phyloP scores from a whole-genome alignment of 2,797 vertebrate species.

The Hypotaenidia okinawae region DNA sequence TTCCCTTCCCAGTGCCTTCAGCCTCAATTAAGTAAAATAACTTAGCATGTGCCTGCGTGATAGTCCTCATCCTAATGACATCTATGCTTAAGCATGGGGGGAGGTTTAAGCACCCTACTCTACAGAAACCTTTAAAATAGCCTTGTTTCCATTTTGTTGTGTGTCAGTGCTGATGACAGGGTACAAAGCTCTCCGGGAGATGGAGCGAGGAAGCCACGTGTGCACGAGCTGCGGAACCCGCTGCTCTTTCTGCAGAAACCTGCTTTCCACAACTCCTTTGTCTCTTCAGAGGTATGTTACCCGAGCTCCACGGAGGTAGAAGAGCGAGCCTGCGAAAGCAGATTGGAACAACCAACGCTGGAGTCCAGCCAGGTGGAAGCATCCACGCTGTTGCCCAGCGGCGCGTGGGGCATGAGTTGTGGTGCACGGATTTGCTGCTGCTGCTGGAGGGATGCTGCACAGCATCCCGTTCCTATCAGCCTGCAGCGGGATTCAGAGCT shows the following conservation, averaged over 20 bases:
- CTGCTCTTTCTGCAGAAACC: conserved; percentile 5
- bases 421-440: fast-evolving
- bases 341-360: fast-evolving
- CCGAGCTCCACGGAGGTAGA: fast-evolving
- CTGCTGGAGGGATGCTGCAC: fast-evolving
- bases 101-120: neutral
- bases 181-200: conserved; percentile 29
- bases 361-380: neutral
- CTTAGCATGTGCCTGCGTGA: neutral
- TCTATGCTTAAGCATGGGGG: neutral
- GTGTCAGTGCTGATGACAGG: conserved; percentile 35
- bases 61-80: neutral
- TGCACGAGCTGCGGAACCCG: neutral
- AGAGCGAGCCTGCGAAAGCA: fast-evolving
- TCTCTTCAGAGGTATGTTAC: neutral
- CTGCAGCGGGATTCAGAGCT: fast-evolving
- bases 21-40: neutral
- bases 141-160: conserved; percentile 35
- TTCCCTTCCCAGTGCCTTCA: neutral
- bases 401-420: fast-evolving
- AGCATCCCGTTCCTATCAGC: fast-evolving
- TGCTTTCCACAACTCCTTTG: neutral
- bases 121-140: neutral
- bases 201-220: neutral
- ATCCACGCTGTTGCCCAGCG: fast-evolving